These are phyloP conservation scores for Chelonia mydas DNA, from an alignment of 2,797 vertebrate species.

Conservation along the genomic window DNA sequence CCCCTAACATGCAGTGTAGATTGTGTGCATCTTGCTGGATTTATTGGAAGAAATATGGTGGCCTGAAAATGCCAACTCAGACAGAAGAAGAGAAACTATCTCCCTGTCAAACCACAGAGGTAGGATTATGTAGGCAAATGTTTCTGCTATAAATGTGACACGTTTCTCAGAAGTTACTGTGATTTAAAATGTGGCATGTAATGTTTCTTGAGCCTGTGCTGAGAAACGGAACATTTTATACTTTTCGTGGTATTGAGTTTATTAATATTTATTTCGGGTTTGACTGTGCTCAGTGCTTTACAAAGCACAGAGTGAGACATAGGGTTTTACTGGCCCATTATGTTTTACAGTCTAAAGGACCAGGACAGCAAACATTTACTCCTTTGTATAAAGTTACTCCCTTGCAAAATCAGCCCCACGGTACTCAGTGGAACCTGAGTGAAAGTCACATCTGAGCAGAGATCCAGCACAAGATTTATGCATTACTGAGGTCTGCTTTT, in stretches of 20 bases:
- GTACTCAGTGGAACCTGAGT: background rate
- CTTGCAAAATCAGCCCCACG: background rate
- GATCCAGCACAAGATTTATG: background rate
- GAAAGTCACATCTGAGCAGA: background rate
- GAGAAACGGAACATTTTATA: background rate
- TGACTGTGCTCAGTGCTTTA: background rate
- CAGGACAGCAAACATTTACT: background rate
- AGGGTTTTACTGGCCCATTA: background rate
- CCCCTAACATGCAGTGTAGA: conserved; percentile 97
- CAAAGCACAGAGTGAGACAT: background rate
- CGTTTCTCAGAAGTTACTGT: background rate
- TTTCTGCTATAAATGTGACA: background rate
- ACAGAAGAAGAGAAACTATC: conserved; percentile 94
- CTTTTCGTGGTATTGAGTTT: background rate
- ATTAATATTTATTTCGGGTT: background rate
- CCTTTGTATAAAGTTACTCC: background rate
- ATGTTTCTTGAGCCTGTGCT: background rate
- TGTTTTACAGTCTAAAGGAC: background rate
- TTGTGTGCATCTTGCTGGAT: conserved; percentile 97
- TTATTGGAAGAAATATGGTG: conserved; percentile 99
- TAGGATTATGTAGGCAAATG: background rate
- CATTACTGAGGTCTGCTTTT: background rate
- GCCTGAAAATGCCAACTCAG: conserved; percentile 97
- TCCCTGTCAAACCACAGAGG: conserved; percentile 87
- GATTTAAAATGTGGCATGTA: background rate